phyloP scores from a whole-genome alignment of 1,140 invertebrate species.

The Camponotus vicinus region DNA sequence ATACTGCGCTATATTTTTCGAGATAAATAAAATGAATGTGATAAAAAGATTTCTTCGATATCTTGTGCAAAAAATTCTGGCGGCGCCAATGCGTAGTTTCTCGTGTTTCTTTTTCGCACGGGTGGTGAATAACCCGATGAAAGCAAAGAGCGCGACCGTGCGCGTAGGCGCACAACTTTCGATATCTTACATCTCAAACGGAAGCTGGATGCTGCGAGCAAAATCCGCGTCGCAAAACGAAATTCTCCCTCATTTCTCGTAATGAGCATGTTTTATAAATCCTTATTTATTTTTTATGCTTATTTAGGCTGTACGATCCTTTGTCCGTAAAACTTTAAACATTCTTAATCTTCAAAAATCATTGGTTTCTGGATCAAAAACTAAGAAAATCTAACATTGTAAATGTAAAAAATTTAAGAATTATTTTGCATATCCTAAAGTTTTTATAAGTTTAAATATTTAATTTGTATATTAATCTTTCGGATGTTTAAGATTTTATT shows the following conservation, averaged over 20 bases:
- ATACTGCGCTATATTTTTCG: not conserved
- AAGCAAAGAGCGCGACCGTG: constrained; percentile 37
- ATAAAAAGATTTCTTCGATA: not conserved
- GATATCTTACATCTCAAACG: constrained; percentile 56
- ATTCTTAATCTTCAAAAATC: not conserved
- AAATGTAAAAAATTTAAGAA: not conserved
- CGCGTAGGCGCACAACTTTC: constrained; percentile 48
- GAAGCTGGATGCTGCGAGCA: constrained; percentile 33
- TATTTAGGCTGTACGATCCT: not conserved
- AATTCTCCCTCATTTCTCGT: constrained; percentile 49
- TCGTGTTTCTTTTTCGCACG: constrained; percentile 35
- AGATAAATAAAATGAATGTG: not conserved
- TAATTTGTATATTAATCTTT: not conserved
- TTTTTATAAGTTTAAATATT: not conserved
- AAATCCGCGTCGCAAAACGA: constrained; percentile 31
- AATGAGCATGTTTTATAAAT: constrained; percentile 15
- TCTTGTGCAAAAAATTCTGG: constrained; percentile 23
- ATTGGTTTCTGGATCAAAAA: not conserved
- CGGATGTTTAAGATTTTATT: not conserved
- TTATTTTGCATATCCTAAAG: not conserved
- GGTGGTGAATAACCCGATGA: constrained; percentile 51
- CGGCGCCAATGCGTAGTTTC: constrained; percentile 45
- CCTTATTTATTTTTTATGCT: constrained; percentile 13
- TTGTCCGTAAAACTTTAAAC: not conserved
- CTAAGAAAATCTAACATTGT: not conserved